Evolutionary conservation across 2,888 invertebrate species (phyloP).

Genomic region (Tetheella fluctuosa): DNA sequence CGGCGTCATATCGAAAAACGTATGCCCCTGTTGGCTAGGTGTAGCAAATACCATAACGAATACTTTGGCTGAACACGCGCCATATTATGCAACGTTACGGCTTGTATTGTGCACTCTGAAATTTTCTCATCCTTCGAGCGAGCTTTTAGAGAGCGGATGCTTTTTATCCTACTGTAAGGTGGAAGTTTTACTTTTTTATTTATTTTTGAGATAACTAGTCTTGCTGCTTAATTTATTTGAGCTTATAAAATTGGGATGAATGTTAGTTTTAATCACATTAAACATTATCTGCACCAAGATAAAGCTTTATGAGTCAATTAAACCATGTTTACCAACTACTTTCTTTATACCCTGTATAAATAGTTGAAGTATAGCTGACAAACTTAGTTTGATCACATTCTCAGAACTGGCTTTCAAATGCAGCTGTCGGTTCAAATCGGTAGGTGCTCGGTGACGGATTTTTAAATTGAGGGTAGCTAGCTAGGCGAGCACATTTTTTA

Average conservation of each 20-base stretch:
- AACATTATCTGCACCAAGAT: no score
- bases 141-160: slow-evolving; percentile 56
- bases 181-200: slow-evolving; percentile 24
- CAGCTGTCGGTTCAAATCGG: no score
- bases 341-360: no score
- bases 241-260: background rate
- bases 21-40: slow-evolving; percentile 82
- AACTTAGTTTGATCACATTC: no score
- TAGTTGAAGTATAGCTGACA: no score
- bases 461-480: no score
- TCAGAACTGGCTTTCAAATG: no score
- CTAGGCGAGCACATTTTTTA: no score
- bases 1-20: slow-evolving; percentile 81
- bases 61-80: slow-evolving; percentile 81
- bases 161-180: background rate
- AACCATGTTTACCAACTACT: no score
- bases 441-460: no score
- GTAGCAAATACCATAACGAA: slow-evolving; percentile 84
- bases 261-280: background rate
- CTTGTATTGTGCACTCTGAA: slow-evolving; percentile 74
- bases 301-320: no score
- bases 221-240: background rate
- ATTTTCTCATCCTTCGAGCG: slow-evolving; percentile 66
- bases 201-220: slow-evolving; percentile 17
- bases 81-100: slow-evolving; percentile 81